phyloP scores from a whole-genome alignment of 2,888 invertebrate species.

The Melinaea marsaeus region DNA sequence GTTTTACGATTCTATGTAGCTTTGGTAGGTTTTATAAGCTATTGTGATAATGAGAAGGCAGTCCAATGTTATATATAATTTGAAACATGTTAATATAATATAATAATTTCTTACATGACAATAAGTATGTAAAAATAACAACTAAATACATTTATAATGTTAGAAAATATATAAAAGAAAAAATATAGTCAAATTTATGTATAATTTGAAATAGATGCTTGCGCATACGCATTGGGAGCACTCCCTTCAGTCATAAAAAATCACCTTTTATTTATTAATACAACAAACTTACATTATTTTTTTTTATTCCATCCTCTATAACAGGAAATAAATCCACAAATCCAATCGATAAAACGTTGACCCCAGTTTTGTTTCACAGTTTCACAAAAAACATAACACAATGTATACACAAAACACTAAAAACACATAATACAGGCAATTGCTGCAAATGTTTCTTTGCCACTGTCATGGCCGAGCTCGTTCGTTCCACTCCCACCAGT shows the following conservation, averaged over 20 bases:
- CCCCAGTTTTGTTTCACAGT: constrained; percentile 35
- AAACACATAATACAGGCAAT: constrained; percentile 16
- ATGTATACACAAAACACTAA: constrained; percentile 30
- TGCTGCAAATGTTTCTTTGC: constrained; percentile 35
- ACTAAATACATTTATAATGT: too few species aligned
- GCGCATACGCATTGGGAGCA: too few species aligned
- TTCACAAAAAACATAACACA: constrained; percentile 36
- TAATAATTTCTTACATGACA: too few species aligned
- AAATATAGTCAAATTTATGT: not conserved
- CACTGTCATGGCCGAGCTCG: constrained; percentile 45
- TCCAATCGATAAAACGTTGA: constrained; percentile 42
- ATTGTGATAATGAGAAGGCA: too few species aligned
- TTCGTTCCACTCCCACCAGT: constrained; percentile 37
- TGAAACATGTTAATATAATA: too few species aligned
- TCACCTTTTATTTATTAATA: not conserved
- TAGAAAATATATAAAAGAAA: too few species aligned
- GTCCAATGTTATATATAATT: too few species aligned
- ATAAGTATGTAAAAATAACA: too few species aligned
- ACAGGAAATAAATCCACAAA: constrained; percentile 36
- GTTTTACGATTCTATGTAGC: not conserved
- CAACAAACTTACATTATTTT: constrained; percentile 39
- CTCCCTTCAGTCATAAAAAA: not conserved
- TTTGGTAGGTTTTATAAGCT: too few species aligned
- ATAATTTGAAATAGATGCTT: not conserved
- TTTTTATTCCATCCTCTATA: constrained; percentile 37